phyloP scores from a whole-genome alignment of 2,797 vertebrate genomes.

The Coreius guichenoti region DNA sequence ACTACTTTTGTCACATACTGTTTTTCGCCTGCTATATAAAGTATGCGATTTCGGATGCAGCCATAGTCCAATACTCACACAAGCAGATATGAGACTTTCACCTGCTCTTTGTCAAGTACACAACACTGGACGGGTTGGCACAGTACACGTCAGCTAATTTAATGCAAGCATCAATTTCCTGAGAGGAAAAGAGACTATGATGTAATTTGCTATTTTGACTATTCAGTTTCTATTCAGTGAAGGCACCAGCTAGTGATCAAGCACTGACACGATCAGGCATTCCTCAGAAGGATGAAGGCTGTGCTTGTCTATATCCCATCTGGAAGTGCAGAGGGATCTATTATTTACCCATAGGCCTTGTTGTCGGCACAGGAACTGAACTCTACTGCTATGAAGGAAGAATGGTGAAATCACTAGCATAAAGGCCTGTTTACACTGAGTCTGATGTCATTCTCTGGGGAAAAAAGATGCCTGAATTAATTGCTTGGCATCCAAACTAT shows the following conservation, averaged over 20 bases:
- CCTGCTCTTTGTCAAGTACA: neutral
- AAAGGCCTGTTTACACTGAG: neutral
- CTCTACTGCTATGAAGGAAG: neutral
- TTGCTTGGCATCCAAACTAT: conserved; percentile 5
- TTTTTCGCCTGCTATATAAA: too few relatives aligned
- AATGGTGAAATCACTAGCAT: neutral
- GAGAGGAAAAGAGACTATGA: conserved; percentile 2
- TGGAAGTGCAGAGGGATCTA: neutral
- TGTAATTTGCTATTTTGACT: conserved; percentile 13
- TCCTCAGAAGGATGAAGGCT: conserved; percentile 32
- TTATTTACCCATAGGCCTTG: conserved; percentile 7
- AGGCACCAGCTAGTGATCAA: conserved; percentile 31
- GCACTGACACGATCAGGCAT: conserved; percentile 48
- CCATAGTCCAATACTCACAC: neutral
- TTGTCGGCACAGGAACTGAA: conserved; percentile 12
- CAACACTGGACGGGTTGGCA: neutral
- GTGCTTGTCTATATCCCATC: conserved; percentile 17
- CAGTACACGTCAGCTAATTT: neutral
- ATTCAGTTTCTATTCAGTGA: neutral
- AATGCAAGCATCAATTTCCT: neutral
- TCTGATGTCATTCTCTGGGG: conserved; percentile 13
- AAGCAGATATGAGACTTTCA: neutral
- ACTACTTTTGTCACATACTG: too few relatives aligned
- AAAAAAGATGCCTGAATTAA: neutral
- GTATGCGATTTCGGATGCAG: too few relatives aligned